These are phyloP conservation scores for Hypolimnas misippus DNA, from an alignment of 2,888 invertebrate species.

Conservation along the genomic window DNA sequence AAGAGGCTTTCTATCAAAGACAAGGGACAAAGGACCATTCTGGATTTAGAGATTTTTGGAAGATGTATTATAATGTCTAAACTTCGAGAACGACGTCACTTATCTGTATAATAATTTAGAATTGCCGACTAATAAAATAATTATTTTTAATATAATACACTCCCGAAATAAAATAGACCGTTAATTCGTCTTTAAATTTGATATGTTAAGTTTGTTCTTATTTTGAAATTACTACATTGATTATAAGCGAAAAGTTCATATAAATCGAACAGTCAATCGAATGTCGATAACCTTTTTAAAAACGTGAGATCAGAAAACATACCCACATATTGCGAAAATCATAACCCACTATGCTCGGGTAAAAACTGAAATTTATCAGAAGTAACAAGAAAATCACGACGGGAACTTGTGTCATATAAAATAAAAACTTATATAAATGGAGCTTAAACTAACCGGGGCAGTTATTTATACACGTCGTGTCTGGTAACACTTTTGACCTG, in stretches of 20 bases:
- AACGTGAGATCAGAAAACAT: no score
- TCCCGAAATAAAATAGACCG: no score
- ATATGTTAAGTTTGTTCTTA: no score
- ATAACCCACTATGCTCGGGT: no score
- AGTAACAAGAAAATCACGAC: conserved; percentile 4
- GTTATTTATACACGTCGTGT: conserved; percentile 78
- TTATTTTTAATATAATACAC: no score
- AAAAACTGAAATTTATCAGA: conserved; percentile 4
- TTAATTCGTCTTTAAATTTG: no score
- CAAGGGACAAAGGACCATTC: conserved; percentile 71
- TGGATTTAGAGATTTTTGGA: conserved; percentile 64
- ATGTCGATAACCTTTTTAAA: no score
- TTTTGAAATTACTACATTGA: no score
- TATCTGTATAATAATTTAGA: conserved; percentile 16
- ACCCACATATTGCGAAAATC: neutral
- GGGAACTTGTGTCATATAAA: conserved; percentile 1
- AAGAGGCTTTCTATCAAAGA: conserved; percentile 75
- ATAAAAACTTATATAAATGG: conserved; percentile 15
- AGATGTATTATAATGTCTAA: conserved; percentile 67
- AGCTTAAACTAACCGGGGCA: conserved; percentile 28
- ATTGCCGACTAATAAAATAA: neutral
- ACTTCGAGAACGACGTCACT: conserved; percentile 52
- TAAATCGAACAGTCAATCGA: no score
- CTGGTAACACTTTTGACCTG: conserved; percentile 70
- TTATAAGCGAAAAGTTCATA: no score